Percentiles rank a stretch among this genome's conserved stretches.
Evolutionary conservation across 2,888 invertebrate genomes (phyloP).

Genomic region (Folsomia manolachei): DNA sequence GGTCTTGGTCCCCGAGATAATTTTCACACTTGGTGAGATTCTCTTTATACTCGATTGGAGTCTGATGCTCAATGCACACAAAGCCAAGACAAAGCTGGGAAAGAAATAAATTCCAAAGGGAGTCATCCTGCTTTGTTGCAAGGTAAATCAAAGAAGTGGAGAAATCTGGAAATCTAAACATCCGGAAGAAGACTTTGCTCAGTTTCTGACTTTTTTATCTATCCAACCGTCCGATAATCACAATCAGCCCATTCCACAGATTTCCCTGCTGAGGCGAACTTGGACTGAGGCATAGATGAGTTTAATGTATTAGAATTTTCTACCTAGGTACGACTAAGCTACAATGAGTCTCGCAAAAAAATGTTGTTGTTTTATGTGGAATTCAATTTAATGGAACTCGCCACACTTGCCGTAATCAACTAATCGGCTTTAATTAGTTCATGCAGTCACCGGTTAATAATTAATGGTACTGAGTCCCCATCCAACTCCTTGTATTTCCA

Average conservation of each 20-base stretch:
- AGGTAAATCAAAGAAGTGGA: conserved; percentile 10
- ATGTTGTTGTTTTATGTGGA: too few relatives aligned
- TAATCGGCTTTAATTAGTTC: too few relatives aligned
- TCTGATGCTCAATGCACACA: conserved; percentile 5
- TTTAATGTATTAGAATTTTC: too few relatives aligned
- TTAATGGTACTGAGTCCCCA: too few relatives aligned
- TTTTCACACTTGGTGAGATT: conserved; percentile 47
- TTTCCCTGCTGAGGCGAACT: neutral
- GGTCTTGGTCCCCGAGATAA: conserved; percentile 30
- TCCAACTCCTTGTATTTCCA: too few relatives aligned
- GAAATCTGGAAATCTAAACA: conserved; percentile 19
- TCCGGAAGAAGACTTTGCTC: conserved; percentile 14
- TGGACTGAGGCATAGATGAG: too few relatives aligned
- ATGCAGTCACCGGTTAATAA: too few relatives aligned
- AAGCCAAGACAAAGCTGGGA: neutral
- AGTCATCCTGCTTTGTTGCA: neutral
- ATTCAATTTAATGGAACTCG: too few relatives aligned
- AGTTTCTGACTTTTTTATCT: neutral
- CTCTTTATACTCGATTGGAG: conserved; percentile 35
- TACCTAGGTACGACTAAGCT: too few relatives aligned
- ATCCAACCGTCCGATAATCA: neutral
- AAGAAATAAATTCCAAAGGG: neutral
- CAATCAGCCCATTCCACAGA: neutral
- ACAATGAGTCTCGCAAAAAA: too few relatives aligned
- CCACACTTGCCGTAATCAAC: too few relatives aligned